Evolutionary conservation across 2,113 vertebrate genomes (phyloP), one percentile per base, ranked within the genome.

Genomic region (Ophthalmolycus amberensis): DNA sequence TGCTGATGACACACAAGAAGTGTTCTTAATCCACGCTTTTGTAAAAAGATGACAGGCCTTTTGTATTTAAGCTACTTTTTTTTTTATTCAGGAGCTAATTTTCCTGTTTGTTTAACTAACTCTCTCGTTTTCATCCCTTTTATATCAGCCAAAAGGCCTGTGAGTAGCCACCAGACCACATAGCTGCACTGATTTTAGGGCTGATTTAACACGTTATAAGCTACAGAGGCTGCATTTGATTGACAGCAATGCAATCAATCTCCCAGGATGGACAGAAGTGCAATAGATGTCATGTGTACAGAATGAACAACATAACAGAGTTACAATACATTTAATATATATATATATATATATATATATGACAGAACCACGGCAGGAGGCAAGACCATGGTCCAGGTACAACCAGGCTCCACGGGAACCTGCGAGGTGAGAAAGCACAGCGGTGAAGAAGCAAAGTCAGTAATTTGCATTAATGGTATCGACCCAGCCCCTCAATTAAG

Each of bases 1-100:
- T n/a, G 32, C 62, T 82, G 71, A 73, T 86, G 72, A 72, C 79
- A 84, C 10, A 72, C 64, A 84, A 70, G 60, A 71, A 64, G 70
- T 79, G 46, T 62, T 54, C 3, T 40, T 54, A 37, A 76, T 66
- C 29, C 1, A 0, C 0, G 4, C 59, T n/a, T 25, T 56, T 60
- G 64, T 62, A 29, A 65, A 67, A 71, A 20, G 48, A 79, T 29
- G 29, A 56, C 37, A 59, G 76, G 42, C 25, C 20, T 72, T 71
- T 32, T 52, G 32, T 29, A 32, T 66, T 62, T 63, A 42, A 71
- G 4, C 16, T n/a, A n/a, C n/a, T n/a, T 11, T 58, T 3, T 59
- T 27, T 59, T 2, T 29, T 63, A 70, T 78, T 52, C 12, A 65
- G 65, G 5, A 32, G 44, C 37, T 70, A 60, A 71, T 74, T 79